Evolutionary conservation across 2,113 vertebrate species (phyloP), one percentile per base, ranked within the genome.

Genomic region (cattle (Bos taurus)): DNA sequence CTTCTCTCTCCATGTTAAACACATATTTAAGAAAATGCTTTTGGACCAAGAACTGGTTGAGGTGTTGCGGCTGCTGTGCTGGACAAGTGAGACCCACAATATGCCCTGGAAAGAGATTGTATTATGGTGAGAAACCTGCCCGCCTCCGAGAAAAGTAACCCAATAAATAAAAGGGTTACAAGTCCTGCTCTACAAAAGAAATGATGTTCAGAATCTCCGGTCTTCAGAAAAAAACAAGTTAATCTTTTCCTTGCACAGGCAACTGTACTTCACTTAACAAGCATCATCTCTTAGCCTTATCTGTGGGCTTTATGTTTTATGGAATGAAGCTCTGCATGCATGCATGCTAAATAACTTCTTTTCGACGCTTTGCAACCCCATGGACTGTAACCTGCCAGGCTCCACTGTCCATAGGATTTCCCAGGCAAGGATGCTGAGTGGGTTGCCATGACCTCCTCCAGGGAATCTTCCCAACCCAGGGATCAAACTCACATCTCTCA

Each of bases 271-370:
- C 1, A 23, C 1, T 54, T 50, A 60, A 14, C 9, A 74, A 14
- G 40, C 26, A 0, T 6, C 78, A 46, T 9, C 3, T 54, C 54
- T 15, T 74, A 48, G 56, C 15, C 30, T 36, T 9, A 17, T 33
- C 62, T 28, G 14, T 23, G 30, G 71, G 30, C 40, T 78, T 64
- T 54, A 21, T n/a, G 56, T 43, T n/a, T 4, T 26, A 15, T 26
- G n/a, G 25, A 30, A 43, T 3, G 5, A 13, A 3, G 33, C 15
- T 13, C 15, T 48, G n/a, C 9, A 0, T 23, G 64, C 2, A 0
- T 19, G n/a, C 4, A 0, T 12, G n/a, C n/a, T 40, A 21, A 71
- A 36, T 12, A 71, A 36, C n/a, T 71, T 71, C 17, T 62, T 62
- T 62, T 62, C 0, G 0, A 62, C 6, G 17, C 62, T 64, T 64